Conservation (phyloP, 2,797 vertebrate genomes). For the Acanthornis magna region DNA sequence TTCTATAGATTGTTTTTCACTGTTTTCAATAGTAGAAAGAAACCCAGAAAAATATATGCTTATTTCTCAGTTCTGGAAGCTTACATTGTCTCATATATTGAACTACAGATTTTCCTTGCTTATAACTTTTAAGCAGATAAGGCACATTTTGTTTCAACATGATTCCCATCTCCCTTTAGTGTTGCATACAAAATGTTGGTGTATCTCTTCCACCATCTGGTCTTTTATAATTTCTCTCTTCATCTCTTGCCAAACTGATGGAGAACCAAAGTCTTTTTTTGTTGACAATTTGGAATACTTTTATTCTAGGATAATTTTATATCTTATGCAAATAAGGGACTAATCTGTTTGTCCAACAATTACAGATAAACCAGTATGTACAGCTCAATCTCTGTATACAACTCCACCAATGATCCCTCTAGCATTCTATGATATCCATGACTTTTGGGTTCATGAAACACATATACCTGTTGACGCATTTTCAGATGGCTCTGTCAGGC, state of each 20-base stretch:
- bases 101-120: not conserved
- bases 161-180: not conserved
- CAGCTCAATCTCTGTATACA: not conserved
- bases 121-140: not conserved
- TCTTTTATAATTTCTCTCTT: not conserved
- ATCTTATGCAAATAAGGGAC: not conserved
- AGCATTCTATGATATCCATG: not conserved
- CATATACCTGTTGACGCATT: not conserved
- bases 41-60: not conserved
- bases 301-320: not conserved
- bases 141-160: not conserved
- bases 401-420: not conserved
- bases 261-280: not conserved
- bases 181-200: not conserved
- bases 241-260: not conserved
- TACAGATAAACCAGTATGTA: not conserved
- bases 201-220: conserved; percentile 17
- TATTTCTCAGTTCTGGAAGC: not conserved
- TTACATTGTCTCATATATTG: not conserved
- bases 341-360: not conserved
- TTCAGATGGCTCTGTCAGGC: not conserved
- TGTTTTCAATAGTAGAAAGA: not conserved
- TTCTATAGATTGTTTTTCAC: not conserved
- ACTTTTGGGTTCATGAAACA: not conserved
- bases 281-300: not conserved